phyloP scores from a whole-genome alignment of 2,113 vertebrate genomes.

The Elgaria multicarinata region DNA sequence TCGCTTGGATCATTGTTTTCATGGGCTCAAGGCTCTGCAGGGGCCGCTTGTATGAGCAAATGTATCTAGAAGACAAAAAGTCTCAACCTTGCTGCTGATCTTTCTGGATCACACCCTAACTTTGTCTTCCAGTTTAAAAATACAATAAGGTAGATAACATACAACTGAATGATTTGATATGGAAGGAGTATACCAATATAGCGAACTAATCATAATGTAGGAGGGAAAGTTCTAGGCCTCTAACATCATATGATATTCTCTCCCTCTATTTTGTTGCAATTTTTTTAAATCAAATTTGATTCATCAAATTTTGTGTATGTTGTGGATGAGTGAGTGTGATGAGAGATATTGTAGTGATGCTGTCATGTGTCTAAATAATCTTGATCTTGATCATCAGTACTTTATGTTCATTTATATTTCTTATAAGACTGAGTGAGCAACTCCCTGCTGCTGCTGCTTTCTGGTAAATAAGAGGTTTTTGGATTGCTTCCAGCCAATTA shows the following conservation, averaged over 20 bases:
- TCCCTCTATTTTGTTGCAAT: constrained; percentile 20
- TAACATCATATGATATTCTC: constrained; percentile 22
- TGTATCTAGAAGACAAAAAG: background rate
- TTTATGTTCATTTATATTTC: constrained; percentile 48
- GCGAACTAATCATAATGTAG: constrained; percentile 20
- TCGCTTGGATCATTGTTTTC: background rate
- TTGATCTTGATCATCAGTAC: constrained; percentile 53
- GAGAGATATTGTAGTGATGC: background rate
- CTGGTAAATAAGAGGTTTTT: constrained; percentile 38
- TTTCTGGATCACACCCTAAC: background rate
- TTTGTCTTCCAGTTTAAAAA: background rate
- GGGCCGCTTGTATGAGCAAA: background rate
- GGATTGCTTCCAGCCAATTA: constrained; percentile 2
- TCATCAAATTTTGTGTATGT: constrained; percentile 32
- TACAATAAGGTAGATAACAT: background rate
- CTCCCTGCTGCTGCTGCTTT: constrained; percentile 45
- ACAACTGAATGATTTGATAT: background rate
- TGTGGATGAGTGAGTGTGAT: background rate
- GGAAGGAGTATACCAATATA: constrained; percentile 17
- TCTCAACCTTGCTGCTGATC: background rate
- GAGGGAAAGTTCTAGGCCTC: background rate
- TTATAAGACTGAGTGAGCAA: constrained; percentile 62
- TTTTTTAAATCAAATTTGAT: constrained; percentile 43
- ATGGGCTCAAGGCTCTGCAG: background rate
- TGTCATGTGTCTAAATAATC: constrained; percentile 37